Conservation (phyloP, 2,888 invertebrate genomes). For the Drosophila greeni region DNA sequence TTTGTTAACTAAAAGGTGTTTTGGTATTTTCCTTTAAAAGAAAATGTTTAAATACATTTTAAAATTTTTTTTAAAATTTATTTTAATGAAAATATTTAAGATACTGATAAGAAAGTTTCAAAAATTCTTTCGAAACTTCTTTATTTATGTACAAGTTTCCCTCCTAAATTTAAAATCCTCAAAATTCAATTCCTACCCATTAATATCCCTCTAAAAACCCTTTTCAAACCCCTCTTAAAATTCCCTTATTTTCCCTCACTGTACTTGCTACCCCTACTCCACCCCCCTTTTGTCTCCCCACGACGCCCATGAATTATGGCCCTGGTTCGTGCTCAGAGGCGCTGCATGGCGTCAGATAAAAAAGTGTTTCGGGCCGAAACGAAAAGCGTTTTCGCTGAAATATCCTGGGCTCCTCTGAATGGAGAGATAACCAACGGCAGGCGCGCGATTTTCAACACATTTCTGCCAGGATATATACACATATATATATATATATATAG, state of each 20-base stretch:
- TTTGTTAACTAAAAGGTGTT: no score
- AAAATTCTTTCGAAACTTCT: no score
- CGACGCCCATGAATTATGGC: slow-evolving; percentile 63
- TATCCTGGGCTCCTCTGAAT: slow-evolving; percentile 57
- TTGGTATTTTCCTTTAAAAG: no score
- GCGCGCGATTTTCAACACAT: slow-evolving; percentile 75
- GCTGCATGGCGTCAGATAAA: slow-evolving; percentile 73
- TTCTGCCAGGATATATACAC: slow-evolving; percentile 44
- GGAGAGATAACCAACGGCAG: slow-evolving; percentile 74
- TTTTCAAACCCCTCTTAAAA: no score
- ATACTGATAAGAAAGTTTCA: no score
- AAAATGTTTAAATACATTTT: no score
- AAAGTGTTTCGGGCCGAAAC: slow-evolving; percentile 63
- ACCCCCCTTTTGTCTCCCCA: neutral
- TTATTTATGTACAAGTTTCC: no score
- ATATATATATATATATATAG: slow-evolving; percentile 7
- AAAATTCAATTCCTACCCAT: neutral
- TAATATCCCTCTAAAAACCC: neutral
- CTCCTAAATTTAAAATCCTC: neutral
- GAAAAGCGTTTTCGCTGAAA: slow-evolving; percentile 35
- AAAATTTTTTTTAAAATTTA: no score
- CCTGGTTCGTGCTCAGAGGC: slow-evolving; percentile 57
- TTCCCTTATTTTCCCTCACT: neutral
- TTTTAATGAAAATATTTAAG: no score
- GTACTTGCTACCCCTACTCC: neutral